Percentiles rank a stretch among this genome's conserved stretches.
Evolutionary conservation across 2,113 vertebrate species (phyloP).

Genomic region (Callospermophilus lateralis): DNA sequence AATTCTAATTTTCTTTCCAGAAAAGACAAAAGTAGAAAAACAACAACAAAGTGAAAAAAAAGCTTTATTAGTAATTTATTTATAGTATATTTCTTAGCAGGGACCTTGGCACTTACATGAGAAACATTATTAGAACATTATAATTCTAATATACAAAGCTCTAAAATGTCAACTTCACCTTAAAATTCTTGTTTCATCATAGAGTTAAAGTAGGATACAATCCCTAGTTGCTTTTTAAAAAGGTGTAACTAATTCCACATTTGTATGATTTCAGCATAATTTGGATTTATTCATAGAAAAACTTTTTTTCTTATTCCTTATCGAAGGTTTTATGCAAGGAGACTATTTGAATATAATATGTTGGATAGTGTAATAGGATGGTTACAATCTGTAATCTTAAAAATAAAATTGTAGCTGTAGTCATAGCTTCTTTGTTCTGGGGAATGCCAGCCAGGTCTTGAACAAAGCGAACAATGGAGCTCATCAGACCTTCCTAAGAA

Average conservation of each 20-base stretch:
- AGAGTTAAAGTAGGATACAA: neutral
- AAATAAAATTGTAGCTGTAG: conserved; percentile 65
- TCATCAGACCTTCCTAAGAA: conserved; percentile 63
- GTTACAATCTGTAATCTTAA: conserved; percentile 54
- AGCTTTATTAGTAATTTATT: neutral
- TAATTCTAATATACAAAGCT: neutral
- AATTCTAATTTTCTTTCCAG: neutral
- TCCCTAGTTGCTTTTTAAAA: neutral
- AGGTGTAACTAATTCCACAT: neutral
- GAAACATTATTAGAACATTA: neutral
- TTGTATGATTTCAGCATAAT: conserved; percentile 31
- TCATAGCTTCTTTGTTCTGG: conserved; percentile 57
- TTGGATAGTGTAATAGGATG: neutral
- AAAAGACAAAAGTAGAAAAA: neutral
- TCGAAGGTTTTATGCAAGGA: neutral
- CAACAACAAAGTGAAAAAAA: neutral
- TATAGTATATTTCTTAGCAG: neutral
- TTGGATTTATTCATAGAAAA: neutral
- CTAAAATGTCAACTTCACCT: neutral
- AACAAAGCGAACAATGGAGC: conserved; percentile 43
- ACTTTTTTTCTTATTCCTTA: conserved; percentile 26
- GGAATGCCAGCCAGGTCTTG: conserved; percentile 15
- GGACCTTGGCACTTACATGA: neutral
- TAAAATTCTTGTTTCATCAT: neutral
- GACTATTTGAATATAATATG: conserved; percentile 8